Percentiles rank a stretch among this genome's conserved stretches.
Conservation (phyloP, 1,140 invertebrate species). For the Ceratosolen fusciceps region DNA sequence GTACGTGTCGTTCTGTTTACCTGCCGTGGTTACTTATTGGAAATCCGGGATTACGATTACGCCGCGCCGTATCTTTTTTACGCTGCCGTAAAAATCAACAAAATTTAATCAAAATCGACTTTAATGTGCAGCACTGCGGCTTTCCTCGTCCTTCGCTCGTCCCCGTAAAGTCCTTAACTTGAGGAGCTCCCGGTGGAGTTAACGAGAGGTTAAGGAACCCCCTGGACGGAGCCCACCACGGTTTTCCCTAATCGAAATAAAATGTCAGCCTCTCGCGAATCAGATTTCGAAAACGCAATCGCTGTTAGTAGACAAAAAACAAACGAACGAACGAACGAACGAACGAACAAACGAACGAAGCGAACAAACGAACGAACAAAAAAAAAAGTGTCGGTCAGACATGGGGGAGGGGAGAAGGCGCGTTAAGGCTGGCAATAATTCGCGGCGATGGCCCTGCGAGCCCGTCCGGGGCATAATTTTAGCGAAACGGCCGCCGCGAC, state of each 20-base stretch:
- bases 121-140: background rate
- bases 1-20: background rate
- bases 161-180: background rate
- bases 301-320: no score
- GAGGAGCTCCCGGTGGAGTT: background rate
- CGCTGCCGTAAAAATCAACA: background rate
- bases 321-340: no score
- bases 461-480: background rate
- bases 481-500: background rate
- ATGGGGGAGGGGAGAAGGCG: background rate
- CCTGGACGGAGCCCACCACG: background rate
- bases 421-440: background rate
- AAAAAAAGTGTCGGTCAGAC: background rate
- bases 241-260: background rate
- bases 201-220: background rate
- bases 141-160: background rate
- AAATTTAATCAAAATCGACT: background rate
- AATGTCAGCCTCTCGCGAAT: background rate
- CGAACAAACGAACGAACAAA: background rate
- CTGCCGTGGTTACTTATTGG: background rate
- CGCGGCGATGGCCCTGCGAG: background rate
- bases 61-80: background rate
- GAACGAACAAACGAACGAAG: no score
- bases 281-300: background rate
- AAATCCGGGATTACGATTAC: background rate